Conservation (phyloP, 2,113 vertebrate genomes). For the Daphoenositta chrysoptera region DNA sequence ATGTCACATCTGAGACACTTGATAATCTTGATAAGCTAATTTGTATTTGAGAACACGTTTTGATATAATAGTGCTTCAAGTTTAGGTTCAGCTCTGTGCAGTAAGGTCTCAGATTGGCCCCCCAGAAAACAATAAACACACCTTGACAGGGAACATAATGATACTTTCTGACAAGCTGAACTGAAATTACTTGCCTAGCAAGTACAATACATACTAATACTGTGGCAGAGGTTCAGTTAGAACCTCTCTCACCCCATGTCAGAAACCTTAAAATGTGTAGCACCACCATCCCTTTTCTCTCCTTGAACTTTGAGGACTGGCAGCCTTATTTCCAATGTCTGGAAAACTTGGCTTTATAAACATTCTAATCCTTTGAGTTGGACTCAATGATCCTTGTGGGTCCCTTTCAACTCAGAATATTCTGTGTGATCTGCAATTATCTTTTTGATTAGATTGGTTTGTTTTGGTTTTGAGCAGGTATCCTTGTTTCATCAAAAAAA, state of each 20-base stretch:
- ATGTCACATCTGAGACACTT: not conserved
- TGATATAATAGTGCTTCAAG: not conserved
- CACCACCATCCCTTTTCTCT: not conserved
- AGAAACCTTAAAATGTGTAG: not conserved
- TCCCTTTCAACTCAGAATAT: not conserved
- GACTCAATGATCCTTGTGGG: not conserved
- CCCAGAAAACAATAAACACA: not conserved
- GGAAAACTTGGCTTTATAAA: not conserved
- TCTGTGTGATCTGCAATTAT: not conserved
- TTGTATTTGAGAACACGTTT: not conserved
- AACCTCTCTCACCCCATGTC: fast-evolving
- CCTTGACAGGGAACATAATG: not conserved
- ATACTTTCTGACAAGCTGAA: not conserved
- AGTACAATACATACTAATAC: not conserved
- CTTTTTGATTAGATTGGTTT: not conserved
- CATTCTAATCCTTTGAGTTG: not conserved
- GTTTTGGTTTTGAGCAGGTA: not conserved
- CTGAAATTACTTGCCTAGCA: not conserved
- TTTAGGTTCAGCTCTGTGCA: not conserved
- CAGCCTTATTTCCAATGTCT: not conserved
- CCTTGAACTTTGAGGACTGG: not conserved
- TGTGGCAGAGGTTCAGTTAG: not conserved
- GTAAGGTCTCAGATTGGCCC: fast-evolving
- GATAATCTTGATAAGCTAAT: not conserved
- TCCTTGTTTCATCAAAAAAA: not conserved